Conservation (phyloP, 1,140 invertebrate species). For the Drosophila athabasca region DNA sequence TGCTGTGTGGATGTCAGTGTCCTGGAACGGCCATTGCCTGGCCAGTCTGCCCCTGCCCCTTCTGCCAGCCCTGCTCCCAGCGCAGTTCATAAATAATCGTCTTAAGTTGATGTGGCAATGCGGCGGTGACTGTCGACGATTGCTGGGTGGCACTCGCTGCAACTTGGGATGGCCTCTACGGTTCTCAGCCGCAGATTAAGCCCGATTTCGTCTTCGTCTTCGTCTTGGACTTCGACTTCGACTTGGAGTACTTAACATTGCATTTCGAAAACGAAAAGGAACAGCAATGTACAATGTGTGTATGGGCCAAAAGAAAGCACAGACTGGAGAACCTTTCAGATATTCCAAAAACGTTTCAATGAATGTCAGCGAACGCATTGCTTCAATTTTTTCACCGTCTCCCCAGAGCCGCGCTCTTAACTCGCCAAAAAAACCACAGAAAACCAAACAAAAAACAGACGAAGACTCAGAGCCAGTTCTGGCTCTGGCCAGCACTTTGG, state of each 20-base stretch:
- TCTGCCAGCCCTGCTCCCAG: slow-evolving; percentile 16
- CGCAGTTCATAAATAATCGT: slow-evolving; percentile 83
- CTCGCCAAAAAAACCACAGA: slow-evolving; percentile 12
- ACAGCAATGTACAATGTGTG: slow-evolving; percentile 24
- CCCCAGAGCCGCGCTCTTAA: neutral
- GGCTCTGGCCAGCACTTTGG: slow-evolving; percentile 22
- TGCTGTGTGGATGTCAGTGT: slow-evolving; percentile 64
- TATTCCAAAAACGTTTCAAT: slow-evolving; percentile 81
- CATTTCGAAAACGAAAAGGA: slow-evolving; percentile 49
- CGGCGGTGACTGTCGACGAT: slow-evolving; percentile 60
- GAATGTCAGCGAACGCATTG: slow-evolving; percentile 76
- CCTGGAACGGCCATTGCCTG: slow-evolving; percentile 66
- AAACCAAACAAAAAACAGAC: neutral
- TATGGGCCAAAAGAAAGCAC: slow-evolving; percentile 57
- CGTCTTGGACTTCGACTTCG: slow-evolving; percentile 17
- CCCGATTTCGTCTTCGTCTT: slow-evolving; percentile 32
- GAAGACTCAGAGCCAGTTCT: no score
- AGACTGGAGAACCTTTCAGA: slow-evolving; percentile 53
- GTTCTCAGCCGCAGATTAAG: slow-evolving; percentile 64
- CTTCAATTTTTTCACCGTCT: slow-evolving; percentile 70
- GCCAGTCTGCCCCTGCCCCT: slow-evolving; percentile 6
- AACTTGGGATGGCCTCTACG: slow-evolving; percentile 29
- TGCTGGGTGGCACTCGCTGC: slow-evolving; percentile 52
- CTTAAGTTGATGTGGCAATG: slow-evolving; percentile 79
- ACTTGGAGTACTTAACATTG: slow-evolving; percentile 38